Base-by-base conservation (phyloP, 2,113 vertebrate species). In the Atractosteus spatula region DNA sequence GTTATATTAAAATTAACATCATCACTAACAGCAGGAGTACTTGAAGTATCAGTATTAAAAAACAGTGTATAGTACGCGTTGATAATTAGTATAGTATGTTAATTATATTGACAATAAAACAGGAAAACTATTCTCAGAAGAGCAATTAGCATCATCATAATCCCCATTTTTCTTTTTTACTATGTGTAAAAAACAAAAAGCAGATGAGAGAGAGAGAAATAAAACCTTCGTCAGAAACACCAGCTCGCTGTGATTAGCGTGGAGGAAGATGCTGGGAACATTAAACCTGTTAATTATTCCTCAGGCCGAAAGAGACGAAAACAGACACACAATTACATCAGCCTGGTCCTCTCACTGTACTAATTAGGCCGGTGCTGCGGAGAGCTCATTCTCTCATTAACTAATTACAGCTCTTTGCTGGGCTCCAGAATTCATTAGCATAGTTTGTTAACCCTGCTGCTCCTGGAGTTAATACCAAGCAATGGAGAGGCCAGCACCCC, bases 311-410 rank as follows among this genome's bases (percentile, higher is more conserved):
- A 74, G 76, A 77, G 55, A 29, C 8, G n/a, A 45, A 57, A 71
- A 51, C 17, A 74, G 2, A 55, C 66, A 69, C 80, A 57, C 73
- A 77, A 72, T 57, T 55, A 72, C 69, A 4, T 2, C 12, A 70
- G 77, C 64, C 43, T 41, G 62, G 47, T 78, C 78, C 74, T n/a
- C 74, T 78, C 78, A 71, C 73, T 74, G 72, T 74, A 43, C 55
- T 76, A 83, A 83, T 76, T 56, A 70, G 76, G 43, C 61, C 74
- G 78, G 71, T 45, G 74, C 63, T 75, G 65, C 43, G 12, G 69
- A 80, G 73, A 80, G 69, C 71, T 74, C 69, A 76, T 82, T 78
- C 79, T 70, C 83, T 77, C 75, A 81, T 79, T 81, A 82, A 68
- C 41, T 68, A 29, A 71, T 65, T 47, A 71, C 69, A 70, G 73